A percentile compares a stretch with the other conserved stretches of the same genome.
phyloP scores from a whole-genome alignment of 1,140 invertebrate species.

The Caerostris extrusa region DNA sequence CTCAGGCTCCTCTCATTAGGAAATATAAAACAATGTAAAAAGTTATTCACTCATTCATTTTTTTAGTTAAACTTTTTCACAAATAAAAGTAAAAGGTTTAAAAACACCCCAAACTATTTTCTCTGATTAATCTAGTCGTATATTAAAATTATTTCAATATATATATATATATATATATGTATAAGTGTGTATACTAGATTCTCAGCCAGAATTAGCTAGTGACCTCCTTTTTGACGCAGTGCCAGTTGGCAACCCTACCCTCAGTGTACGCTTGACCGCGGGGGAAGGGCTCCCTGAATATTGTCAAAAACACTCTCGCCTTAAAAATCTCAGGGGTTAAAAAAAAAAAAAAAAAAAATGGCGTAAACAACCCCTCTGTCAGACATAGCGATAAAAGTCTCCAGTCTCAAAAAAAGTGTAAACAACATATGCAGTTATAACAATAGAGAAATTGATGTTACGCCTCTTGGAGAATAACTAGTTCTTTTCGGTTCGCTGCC shows the following conservation, averaged over 20 bases:
- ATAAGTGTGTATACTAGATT: too few relatives aligned
- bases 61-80: too few relatives aligned
- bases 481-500: conserved; percentile 17
- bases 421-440: conserved; percentile 75
- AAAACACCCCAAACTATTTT: too few relatives aligned
- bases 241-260: conserved; percentile 41
- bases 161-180: too few relatives aligned
- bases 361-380: conserved; percentile 37
- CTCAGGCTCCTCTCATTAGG: too few relatives aligned
- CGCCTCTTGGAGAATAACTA: conserved; percentile 21
- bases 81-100: too few relatives aligned
- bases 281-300: conserved; percentile 45
- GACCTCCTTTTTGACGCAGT: background rate
- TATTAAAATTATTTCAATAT: too few relatives aligned
- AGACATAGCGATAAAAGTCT: conserved; percentile 38
- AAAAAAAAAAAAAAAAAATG: conserved; percentile 25
- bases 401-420: conserved; percentile 64
- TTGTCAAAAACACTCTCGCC: conserved; percentile 73
- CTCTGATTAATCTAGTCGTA: too few relatives aligned
- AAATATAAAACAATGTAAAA: too few relatives aligned
- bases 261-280: conserved; percentile 57
- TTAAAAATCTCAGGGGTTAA: conserved; percentile 43
- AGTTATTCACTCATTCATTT: too few relatives aligned
- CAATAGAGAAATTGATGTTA: conserved; percentile 53
- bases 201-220: too few relatives aligned